Base-by-base conservation (phyloP, 2,797 vertebrate genomes). In the Silurus aristotelis region DNA sequence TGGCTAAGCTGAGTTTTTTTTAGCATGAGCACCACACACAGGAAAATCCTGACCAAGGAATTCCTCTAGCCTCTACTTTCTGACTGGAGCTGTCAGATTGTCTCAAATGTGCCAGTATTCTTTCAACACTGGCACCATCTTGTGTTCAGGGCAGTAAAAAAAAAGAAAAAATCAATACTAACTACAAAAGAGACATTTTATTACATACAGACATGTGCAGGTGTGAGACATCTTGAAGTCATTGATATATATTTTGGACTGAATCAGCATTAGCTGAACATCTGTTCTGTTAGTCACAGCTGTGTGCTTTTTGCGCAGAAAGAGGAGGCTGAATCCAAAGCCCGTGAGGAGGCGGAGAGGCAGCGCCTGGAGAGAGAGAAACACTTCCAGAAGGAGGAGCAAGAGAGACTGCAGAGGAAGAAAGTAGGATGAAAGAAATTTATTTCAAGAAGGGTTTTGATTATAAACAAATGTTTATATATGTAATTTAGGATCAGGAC, bases 311-410 rank as follows among this genome's bases (percentile, higher is more conserved):
- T 48, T 48, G 0, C 7, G 73, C 94, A 99, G 98, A 98, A 95
- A 92, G 98, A 99, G 91, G 97, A 98, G 91, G 96, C 96, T 0
- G 98, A 99, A 91, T 95, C 93, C 0, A 96, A 94, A 87, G 97
- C 96, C 0, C 93, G 96, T 0, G 97, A 98, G 91, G 98, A 99
- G 91, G 97, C 96, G 0, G 98, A 99, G 91, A 95, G 93, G 89
- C 98, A 99, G 93, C 96, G 97, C 2, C 92, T 96, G 90, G 98
- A 99, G 92, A 93, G 98, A 89, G 98, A 99, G 90, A 98, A 97
- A 89, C 98, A 99, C 93, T 99, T 99, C 94, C 98, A 97, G 95
- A 96, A 96, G 73, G 98, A 99, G 94, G 98, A 99, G 93, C 97
- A 96, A 92, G 98, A 99, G 91, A 95, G 98, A 79, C 96, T 96